Conservation (phyloP, 2,797 vertebrate species). For the Poecile montanus region DNA sequence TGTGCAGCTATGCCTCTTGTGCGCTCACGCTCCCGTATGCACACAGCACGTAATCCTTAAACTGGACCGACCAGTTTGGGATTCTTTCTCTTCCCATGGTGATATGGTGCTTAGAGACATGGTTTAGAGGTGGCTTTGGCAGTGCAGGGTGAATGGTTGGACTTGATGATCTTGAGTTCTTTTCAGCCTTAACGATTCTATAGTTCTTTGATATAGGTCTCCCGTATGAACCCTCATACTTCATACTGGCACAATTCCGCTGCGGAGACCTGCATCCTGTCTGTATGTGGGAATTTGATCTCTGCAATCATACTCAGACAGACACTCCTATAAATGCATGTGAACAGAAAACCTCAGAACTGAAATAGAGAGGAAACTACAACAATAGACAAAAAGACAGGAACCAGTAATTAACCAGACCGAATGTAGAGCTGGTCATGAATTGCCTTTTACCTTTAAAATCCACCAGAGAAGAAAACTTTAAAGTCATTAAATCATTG, state of each 20-base stretch:
- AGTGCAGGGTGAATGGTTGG: neutral
- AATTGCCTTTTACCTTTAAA: neutral
- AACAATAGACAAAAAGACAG: neutral
- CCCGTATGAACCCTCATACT: neutral
- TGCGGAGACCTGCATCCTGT: neutral
- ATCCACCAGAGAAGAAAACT: neutral
- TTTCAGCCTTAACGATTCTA: neutral
- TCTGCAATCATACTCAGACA: rapidly evolving
- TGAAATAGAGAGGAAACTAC: neutral
- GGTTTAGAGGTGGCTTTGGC: neutral
- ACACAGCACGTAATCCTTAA: rapidly evolving
- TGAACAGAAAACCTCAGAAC: neutral
- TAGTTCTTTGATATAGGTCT: neutral
- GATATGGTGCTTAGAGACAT: neutral
- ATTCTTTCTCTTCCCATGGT: neutral
- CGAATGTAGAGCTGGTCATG: rapidly evolving
- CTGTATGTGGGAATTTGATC: no score
- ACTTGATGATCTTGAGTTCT: neutral
- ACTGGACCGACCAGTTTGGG: rapidly evolving
- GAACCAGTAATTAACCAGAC: neutral
- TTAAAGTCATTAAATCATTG: neutral
- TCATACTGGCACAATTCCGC: rapidly evolving
- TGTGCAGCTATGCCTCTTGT: rapidly evolving
- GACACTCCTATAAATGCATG: no score
- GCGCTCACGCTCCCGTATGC: rapidly evolving